Evolutionary conservation across 1,140 invertebrate species (phyloP), one percentile per base, ranked within the genome.

Genomic region (Solenopsis invicta): DNA sequence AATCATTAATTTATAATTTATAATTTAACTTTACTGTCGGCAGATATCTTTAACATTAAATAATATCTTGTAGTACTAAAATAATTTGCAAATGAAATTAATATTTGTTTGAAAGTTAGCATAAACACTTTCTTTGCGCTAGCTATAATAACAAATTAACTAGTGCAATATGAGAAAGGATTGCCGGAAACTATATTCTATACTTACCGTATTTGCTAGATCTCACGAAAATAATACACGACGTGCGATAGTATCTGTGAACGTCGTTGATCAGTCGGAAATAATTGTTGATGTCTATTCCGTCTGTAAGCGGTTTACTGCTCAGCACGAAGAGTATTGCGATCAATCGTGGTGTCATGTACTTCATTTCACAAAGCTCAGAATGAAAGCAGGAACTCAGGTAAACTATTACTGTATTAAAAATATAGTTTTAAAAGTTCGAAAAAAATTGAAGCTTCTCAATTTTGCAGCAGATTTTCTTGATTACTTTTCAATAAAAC

Each of bases 211-310:
- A 34, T 12, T 77, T 78, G 10, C 16, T 9, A 18, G 84, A 76
- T 24, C 71, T 59, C 10, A 90, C 71, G 45, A 91, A 78, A 45
- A 89, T 37, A 37, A 64, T 75, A 18, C 88, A 89, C 0, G 88
- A 82, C 0, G 90, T 75, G 34, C 48, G 48, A 48, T 92, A 92
- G 87, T 92, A 88, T 0, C 66, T 66, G 24, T 87, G 72, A 4
- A 92, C 56, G 1, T 92, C 89, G 0, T 6, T 56, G 13, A 92
- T 84, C 6, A 92, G 66, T 9, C 21, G 61, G 9, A 89, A 50
- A 48, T 90, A 87, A 66, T 89, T 62, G 18, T 72, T 78, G 24
- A 45, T 54, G 0, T 29, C 45, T 67, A 71, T 10, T n/a, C 82
- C 16, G 12, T 74, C 21, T 59, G 71, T 29, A 18, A 45, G 18